Base-by-base conservation (phyloP, 2,888 invertebrate species). In the Melanchra persicariae region DNA sequence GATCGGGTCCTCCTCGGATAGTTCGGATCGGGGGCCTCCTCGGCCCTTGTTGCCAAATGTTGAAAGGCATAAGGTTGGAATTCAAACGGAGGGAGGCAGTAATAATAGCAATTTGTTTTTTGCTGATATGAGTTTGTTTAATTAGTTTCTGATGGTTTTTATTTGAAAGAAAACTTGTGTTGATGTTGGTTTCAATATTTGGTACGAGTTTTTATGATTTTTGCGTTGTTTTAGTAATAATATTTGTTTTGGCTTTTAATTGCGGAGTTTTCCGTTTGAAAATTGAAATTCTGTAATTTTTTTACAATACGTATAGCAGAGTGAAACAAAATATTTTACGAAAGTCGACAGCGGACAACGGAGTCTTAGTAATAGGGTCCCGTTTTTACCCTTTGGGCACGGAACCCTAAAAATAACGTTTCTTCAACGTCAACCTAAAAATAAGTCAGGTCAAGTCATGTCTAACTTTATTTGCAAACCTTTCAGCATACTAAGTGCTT, bases 141-240 rank as follows among this genome's bases (percentile, higher is more conserved):
- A 79, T 76, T 81, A 49, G 51, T 75, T 75, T 79, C 51, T 66
- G 58, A 40, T 52, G 66, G 66, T 40, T 75, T 58, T 75, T 59
- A 54, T 61, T 66, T 52, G 4, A 58, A 66, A 75, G 52, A 52
- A 58, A 74, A 52, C 37, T 74, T 73, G 30, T 26, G 40, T 45
- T 66, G 45, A 49, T 69, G 26, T 30, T 58, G 34, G 22, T 17
- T 74, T 19, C 19, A 51, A 30, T 74, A n/a, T 37, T 58, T 37
- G 43, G 17, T 2, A 7, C 1, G 12, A 17, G 22, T 12, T 52
- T 52, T 47, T 1, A 24, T 7, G 19, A 12, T 22, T 4, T 45
- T 45, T 45, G 22, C 2, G 15, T 19, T 45, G 37, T 45, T 51
- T 15, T 7, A 1, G 9, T 9, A 19, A 19, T 22, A 43, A 34